These are phyloP conservation scores for Grus americana DNA, from an alignment of 2,113 vertebrate species.

Conservation along the genomic window DNA sequence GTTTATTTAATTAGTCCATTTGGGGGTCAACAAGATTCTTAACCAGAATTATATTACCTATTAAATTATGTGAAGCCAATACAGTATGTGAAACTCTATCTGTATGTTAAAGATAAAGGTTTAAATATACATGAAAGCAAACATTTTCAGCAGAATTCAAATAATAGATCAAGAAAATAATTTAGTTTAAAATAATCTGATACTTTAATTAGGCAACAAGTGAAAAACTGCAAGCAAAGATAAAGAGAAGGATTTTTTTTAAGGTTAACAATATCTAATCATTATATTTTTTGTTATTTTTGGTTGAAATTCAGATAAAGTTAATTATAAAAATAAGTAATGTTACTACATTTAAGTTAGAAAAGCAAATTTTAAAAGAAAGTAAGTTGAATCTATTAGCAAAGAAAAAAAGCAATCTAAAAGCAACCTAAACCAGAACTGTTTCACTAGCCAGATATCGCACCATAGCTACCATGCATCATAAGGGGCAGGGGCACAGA, in stretches of 20 bases:
- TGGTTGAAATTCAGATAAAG: conserved; percentile 69
- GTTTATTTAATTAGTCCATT: conserved; percentile 64
- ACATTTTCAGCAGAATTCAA: conserved; percentile 61
- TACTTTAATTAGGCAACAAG: conserved; percentile 70
- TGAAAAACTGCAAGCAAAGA: conserved; percentile 56
- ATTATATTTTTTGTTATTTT: conserved; percentile 69
- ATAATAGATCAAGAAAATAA: conserved; percentile 69
- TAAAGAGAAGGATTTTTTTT: conserved; percentile 41
- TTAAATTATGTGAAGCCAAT: conserved; percentile 52
- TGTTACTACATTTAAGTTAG: conserved; percentile 39
- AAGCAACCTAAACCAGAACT: neutral
- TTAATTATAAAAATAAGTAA: conserved; percentile 66
- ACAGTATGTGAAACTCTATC: conserved; percentile 8
- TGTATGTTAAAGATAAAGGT: conserved; percentile 69
- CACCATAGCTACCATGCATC: neutral
- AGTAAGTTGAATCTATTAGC: conserved; percentile 35
- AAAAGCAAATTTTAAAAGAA: conserved; percentile 52
- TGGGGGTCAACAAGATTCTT: neutral
- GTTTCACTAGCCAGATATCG: neutral
- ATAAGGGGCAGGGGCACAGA: neutral
- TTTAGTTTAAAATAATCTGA: conserved; percentile 64
- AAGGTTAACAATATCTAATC: conserved; percentile 46
- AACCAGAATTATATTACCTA: conserved; percentile 10
- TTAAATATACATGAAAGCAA: conserved; percentile 60
- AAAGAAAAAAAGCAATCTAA: conserved; percentile 18